Conservation (phyloP, 2,113 vertebrate genomes). For the Orthochromis indermauri region DNA sequence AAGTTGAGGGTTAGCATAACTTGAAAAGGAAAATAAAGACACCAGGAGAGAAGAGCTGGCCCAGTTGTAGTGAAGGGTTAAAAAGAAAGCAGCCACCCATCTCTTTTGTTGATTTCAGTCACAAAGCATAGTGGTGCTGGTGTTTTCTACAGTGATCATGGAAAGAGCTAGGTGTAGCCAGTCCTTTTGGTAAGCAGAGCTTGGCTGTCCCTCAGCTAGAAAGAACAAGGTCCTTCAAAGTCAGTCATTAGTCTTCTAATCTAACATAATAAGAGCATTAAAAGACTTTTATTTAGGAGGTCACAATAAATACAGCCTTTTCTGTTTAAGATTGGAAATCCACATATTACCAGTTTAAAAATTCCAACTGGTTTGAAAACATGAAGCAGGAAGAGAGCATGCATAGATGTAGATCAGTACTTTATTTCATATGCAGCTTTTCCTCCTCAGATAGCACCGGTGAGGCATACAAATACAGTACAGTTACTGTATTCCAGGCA, state of each 20-base stretch:
- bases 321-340: background rate
- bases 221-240: background rate
- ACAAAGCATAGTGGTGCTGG: background rate
- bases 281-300: background rate
- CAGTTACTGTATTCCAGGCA: slow-evolving; percentile 25
- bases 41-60: background rate
- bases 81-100: background rate
- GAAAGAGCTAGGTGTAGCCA: background rate
- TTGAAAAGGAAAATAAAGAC: background rate
- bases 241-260: background rate
- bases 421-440: slow-evolving; percentile 3
- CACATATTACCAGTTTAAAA: background rate
- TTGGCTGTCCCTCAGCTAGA: background rate
- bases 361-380: background rate
- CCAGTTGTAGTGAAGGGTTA: background rate
- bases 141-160: background rate
- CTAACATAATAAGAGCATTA: background rate
- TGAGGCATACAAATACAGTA: slow-evolving; percentile 44
- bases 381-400: background rate
- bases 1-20: background rate
- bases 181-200: background rate
- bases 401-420: background rate
- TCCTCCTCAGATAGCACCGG: background rate
- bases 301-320: background rate
- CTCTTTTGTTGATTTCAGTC: background rate